phyloP scores from a whole-genome alignment of 2,797 vertebrate genomes.

The Myotis myotis region DNA sequence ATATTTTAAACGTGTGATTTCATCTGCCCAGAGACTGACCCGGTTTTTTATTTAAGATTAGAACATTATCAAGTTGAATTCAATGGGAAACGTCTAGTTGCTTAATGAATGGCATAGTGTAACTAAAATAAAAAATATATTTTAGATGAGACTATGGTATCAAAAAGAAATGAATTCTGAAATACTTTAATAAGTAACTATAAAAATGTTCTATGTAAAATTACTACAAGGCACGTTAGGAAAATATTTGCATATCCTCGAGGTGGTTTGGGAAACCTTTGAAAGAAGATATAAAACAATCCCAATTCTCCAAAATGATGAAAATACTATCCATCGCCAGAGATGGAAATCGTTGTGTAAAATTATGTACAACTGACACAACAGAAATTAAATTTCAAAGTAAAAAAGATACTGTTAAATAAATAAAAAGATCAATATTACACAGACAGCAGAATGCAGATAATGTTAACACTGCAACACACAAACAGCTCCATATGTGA shows the following conservation, averaged over 20 bases:
- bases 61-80: neutral
- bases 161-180: constrained; percentile 8
- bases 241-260: neutral
- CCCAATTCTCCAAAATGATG: neutral
- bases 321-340: neutral
- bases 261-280: neutral
- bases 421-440: neutral
- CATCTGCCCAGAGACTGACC: neutral
- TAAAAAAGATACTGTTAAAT: neutral
- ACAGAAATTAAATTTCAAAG: constrained; percentile 48
- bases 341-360: neutral
- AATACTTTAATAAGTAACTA: neutral
- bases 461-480: neutral
- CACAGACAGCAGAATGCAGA: neutral
- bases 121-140: neutral
- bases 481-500: neutral
- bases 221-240: constrained; percentile 20
- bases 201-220: neutral
- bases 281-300: neutral
- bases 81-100: neutral
- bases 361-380: neutral
- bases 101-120: neutral
- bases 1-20: neutral
- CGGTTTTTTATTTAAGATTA: neutral
- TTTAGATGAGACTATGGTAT: neutral